Conservation (phyloP, 1,140 invertebrate genomes). For the Orius laevigatus region DNA sequence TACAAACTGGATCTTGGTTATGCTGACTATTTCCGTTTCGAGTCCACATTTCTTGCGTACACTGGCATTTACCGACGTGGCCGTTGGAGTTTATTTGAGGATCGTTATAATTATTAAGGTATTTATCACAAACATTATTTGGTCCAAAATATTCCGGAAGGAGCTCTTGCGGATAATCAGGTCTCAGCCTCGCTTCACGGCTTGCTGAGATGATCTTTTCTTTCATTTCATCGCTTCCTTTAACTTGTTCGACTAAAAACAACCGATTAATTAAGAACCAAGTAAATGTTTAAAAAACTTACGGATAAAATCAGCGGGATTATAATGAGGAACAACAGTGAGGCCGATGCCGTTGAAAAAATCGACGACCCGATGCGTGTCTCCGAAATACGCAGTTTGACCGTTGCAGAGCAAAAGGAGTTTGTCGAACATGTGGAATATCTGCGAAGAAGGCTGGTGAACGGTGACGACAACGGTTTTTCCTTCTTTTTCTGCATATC, state of each 20-base stretch:
- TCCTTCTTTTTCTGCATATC: slow-evolving; percentile 56
- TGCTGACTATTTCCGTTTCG: slow-evolving; percentile 16
- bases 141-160: slow-evolving; percentile 28
- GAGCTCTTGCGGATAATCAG: slow-evolving; percentile 39
- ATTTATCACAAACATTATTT: slow-evolving; percentile 26
- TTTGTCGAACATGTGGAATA: slow-evolving; percentile 75
- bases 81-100: slow-evolving; percentile 20
- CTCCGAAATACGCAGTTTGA: slow-evolving; percentile 62
- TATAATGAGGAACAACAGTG: slow-evolving; percentile 60
- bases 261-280: slow-evolving; percentile 1
- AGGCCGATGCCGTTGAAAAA: slow-evolving; percentile 61
- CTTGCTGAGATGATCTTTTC: slow-evolving; percentile 52
- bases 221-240: slow-evolving; percentile 46
- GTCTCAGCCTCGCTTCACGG: slow-evolving; percentile 35
- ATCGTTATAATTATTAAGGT: slow-evolving; percentile 33
- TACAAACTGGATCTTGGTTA: slow-evolving; percentile 20
- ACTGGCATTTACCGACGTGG: slow-evolving; percentile 19
- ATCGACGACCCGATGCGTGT: slow-evolving; percentile 53
- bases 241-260: slow-evolving; percentile 57
- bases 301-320: slow-evolving; percentile 77
- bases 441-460: slow-evolving; percentile 75
- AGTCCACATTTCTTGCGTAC: slow-evolving; percentile 20
- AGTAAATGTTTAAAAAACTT: slow-evolving; percentile 30
- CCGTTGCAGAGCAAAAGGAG: slow-evolving; percentile 60
- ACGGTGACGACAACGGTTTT: slow-evolving; percentile 70